phyloP scores from a whole-genome alignment of 2,797 vertebrate species.

The Bovichtus variegatus region DNA sequence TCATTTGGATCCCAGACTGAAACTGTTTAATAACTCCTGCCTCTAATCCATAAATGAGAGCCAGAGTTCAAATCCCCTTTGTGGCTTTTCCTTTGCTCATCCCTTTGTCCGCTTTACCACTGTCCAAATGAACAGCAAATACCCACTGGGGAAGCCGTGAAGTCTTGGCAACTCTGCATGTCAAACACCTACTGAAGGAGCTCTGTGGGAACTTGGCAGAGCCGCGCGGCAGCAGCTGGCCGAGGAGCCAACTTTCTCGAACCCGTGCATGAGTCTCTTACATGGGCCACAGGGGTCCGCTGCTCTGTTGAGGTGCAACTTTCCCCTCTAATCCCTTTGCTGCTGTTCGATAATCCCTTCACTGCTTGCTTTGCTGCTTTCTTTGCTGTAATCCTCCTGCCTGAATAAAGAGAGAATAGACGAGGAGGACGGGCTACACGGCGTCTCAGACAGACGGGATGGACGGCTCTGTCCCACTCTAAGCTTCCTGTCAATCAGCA shows the following conservation, averaged over 20 bases:
- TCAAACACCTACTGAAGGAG: conserved; percentile 47
- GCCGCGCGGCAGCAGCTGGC: conserved; percentile 23
- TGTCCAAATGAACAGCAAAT: conserved; percentile 47
- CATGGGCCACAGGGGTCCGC: conserved; percentile 54
- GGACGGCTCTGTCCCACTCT: conserved; percentile 39
- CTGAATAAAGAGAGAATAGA: conserved; percentile 69
- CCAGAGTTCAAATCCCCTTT: conserved; percentile 54
- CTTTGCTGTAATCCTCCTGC: conserved; percentile 73
- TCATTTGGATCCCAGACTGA: conserved; percentile 52
- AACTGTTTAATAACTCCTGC: conserved; percentile 47
- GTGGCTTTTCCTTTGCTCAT: conserved; percentile 29
- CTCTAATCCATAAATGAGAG: conserved; percentile 51
- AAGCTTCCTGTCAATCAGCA: conserved; percentile 55
- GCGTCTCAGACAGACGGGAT: conserved; percentile 50
- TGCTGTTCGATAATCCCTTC: conserved; percentile 71
- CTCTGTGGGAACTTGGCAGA: conserved; percentile 30
- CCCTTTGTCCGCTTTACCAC: conserved; percentile 40
- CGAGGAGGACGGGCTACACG: conserved; percentile 48
- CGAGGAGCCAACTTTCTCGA: conserved; percentile 35
- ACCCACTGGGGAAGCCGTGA: background rate
- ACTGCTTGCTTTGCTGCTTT: conserved; percentile 74
- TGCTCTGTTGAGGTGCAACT: conserved; percentile 70
- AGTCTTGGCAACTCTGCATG: conserved; percentile 15
- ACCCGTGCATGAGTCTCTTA: conserved; percentile 51
- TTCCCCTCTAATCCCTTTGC: conserved; percentile 73